Conservation (phyloP, 2,888 invertebrate species). For the Cerastis leucographa region DNA sequence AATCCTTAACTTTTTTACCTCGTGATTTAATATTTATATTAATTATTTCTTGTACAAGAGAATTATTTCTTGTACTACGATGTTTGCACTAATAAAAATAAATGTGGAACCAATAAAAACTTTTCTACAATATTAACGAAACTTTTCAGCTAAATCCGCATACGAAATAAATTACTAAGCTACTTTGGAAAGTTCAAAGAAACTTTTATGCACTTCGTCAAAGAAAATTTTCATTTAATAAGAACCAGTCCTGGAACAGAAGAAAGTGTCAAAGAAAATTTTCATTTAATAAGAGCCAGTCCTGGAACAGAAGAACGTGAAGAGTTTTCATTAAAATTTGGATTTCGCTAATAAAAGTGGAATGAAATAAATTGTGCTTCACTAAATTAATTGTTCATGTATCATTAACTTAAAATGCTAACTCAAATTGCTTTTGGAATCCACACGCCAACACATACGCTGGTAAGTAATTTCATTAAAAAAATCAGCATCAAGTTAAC, state of each 20-base stretch:
- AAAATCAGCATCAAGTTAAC: neutral
- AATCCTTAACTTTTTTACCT: neutral
- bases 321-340: conserved; percentile 35
- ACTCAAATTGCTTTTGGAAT: neutral
- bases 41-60: neutral
- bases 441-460: neutral
- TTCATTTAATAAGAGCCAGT: conserved; percentile 14
- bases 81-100: neutral
- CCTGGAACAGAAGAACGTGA: neutral
- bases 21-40: neutral
- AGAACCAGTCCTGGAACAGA: neutral
- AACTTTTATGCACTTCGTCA: conserved; percentile 30
- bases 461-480: neutral
- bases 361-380: conserved; percentile 8
- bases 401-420: conserved; percentile 3
- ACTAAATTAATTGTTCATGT: neutral
- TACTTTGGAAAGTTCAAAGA: conserved; percentile 35
- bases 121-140: neutral
- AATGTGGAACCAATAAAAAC: neutral
- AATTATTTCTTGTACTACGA: neutral
- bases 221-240: conserved; percentile 25
- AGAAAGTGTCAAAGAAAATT: conserved; percentile 11
- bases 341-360: conserved; percentile 15
- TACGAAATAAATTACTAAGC: conserved; percentile 20
- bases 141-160: neutral